Evolutionary conservation across 2,888 invertebrate species (phyloP).

Genomic region (Odontomyia ornata): DNA sequence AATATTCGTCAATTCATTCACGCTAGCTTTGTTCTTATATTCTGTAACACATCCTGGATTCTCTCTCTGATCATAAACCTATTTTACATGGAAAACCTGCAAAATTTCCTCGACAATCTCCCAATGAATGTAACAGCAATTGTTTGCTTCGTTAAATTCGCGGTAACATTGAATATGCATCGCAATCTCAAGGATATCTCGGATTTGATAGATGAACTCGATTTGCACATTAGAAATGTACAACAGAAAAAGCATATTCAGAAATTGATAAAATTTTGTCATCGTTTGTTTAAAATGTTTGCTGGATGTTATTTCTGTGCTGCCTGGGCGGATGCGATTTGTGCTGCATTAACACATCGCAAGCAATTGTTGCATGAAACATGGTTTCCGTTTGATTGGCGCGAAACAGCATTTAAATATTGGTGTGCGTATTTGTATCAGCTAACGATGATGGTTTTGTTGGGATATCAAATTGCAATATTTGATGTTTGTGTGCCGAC

Average conservation of each 20-base stretch:
- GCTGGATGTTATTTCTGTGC: not conserved
- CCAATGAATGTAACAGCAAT: constrained; percentile 22
- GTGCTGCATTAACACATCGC: constrained; percentile 3
- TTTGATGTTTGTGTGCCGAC: constrained; percentile 5
- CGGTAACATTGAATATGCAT: not conserved
- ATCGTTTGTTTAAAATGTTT: not conserved
- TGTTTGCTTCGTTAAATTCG: not conserved
- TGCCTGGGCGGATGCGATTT: not conserved
- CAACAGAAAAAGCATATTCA: not conserved
- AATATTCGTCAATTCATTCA: constrained; percentile 23
- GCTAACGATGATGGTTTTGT: not conserved
- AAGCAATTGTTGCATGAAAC: not conserved
- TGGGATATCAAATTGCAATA: not conserved
- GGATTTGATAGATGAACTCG: not conserved
- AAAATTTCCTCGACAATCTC: constrained; percentile 14
- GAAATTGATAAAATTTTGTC: not conserved
- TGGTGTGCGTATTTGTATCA: not conserved
- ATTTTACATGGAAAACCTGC: constrained; percentile 3
- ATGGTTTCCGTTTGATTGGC: constrained; percentile 17
- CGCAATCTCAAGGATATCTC: not conserved
- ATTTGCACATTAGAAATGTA: not conserved
- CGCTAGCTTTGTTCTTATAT: not conserved
- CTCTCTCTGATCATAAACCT: not conserved
- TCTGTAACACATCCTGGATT: not conserved
- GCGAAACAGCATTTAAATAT: not conserved